Conservation (phyloP, 2,113 vertebrate genomes). For the Rhineura floridana region DNA sequence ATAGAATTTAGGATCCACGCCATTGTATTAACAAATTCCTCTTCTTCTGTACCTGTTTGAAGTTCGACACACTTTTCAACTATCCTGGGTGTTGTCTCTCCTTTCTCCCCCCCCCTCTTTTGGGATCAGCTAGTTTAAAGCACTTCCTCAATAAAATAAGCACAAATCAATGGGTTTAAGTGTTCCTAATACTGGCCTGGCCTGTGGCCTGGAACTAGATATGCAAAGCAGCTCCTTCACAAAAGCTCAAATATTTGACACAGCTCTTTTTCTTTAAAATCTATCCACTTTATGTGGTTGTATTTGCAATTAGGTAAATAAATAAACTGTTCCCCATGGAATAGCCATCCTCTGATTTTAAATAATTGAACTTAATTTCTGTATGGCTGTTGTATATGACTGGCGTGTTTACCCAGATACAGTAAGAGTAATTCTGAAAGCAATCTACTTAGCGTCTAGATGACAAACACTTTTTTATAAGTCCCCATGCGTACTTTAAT, state of each 20-base stretch:
- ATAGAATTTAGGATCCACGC: no score
- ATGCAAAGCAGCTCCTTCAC: slow-evolving; percentile 1
- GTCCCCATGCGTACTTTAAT: slow-evolving; percentile 63
- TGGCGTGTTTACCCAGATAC: slow-evolving; percentile 82
- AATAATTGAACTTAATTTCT: slow-evolving; percentile 75
- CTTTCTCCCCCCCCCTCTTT: neutral
- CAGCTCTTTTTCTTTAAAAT: slow-evolving; percentile 36
- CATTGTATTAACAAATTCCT: neutral
- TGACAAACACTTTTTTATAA: slow-evolving; percentile 69
- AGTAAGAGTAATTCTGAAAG: slow-evolving; percentile 78
- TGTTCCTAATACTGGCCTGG: neutral
- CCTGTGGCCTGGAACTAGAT: neutral
- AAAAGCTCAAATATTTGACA: slow-evolving; percentile 24
- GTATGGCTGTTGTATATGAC: slow-evolving; percentile 77
- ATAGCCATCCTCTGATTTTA: slow-evolving; percentile 65
- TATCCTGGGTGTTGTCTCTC: neutral
- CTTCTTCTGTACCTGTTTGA: neutral
- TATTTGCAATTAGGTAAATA: slow-evolving; percentile 70
- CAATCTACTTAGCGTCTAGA: slow-evolving; percentile 78
- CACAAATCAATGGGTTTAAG: neutral
- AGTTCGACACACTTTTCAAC: neutral
- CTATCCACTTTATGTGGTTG: slow-evolving; percentile 51
- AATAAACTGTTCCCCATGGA: slow-evolving; percentile 69
- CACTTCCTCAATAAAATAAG: no score
- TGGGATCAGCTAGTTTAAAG: neutral